phyloP scores from a whole-genome alignment of 2,888 invertebrate genomes.

The Taenaris catops region DNA sequence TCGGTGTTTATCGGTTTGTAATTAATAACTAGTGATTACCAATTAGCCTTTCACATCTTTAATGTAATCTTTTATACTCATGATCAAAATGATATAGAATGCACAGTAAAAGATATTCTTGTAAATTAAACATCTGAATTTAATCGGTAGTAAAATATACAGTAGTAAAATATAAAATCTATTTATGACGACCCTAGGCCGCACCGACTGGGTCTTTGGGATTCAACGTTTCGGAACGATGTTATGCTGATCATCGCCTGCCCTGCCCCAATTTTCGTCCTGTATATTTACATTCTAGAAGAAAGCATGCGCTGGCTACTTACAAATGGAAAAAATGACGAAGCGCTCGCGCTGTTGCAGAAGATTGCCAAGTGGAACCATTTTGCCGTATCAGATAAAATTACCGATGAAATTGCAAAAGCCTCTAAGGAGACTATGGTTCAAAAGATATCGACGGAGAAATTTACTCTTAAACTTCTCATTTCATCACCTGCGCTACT shows the following conservation, averaged over 20 bases:
- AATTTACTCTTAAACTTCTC: conserved; percentile 19
- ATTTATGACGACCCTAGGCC: no score
- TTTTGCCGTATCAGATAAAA: conserved; percentile 57
- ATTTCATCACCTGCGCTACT: conserved; percentile 36
- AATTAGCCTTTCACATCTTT: no score
- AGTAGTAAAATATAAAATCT: no score
- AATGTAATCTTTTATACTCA: no score
- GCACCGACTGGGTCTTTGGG: no score
- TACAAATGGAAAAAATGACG: conserved; percentile 72
- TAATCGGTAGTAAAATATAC: no score
- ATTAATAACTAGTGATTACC: no score
- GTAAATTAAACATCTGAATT: no score
- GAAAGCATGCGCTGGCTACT: conserved; percentile 87
- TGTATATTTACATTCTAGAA: conserved; percentile 80
- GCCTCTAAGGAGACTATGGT: conserved; percentile 7
- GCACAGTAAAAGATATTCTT: no score
- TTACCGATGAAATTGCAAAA: conserved; percentile 17
- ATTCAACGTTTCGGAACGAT: conserved; percentile 81
- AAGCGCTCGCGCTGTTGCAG: conserved; percentile 44
- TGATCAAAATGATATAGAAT: no score
- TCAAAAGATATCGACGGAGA: conserved; percentile 10
- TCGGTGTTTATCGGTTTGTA: no score
- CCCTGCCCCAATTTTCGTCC: conserved; percentile 80
- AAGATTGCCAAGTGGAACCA: conserved; percentile 82
- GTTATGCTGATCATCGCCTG: conserved; percentile 80